Base-by-base conservation (phyloP, 2,888 invertebrate species). In the Acronicta psi region DNA sequence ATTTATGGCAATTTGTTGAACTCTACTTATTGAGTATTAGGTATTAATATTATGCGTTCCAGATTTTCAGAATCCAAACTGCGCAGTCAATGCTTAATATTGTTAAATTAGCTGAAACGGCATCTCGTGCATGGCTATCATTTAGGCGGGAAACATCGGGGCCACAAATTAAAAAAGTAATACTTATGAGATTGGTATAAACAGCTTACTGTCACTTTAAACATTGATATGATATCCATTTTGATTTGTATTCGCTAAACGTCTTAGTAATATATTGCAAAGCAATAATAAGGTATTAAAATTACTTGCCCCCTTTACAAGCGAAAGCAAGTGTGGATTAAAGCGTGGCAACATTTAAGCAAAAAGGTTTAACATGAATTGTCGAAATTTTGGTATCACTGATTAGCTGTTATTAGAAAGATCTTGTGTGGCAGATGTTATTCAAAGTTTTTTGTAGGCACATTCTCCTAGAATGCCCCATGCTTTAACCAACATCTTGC, bases 1-100 rank as follows among this genome's bases (percentile, higher is more conserved):
- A 77, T 73, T 78, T 72, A 62, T 79, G 77, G 77, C 75, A 77
- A 75, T 81, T 69, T 70, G 44, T 75, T 69, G 70, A 77, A 69
- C 56, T 67, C 73, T 76, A 75, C 73, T 56, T 65, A 69, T 61
- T 57, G 61, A 69, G 44, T 69, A 75, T 60, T 53, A n/a, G n/a
- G n/a, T n/a, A 44, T 55, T 37, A 64, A 43, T 58, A 64, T 55
- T 43, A 59, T 65, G 64, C 45, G 44, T 46, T 62, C 59, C 58
- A 57, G 42, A 56, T 53, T 42, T 29, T 47, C 34, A 36, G 46
- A 56, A 62, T 59, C 45, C 52, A 64, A 53, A 69, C 54, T 55
- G 65, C 54, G 36, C 40, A 53, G 23, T 54, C 44, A 41, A 65
- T 59, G 54, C 58, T 50, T 53, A 55, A 52, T 55, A 51, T 40